Evolutionary conservation across 2,113 vertebrate species (phyloP).

Genomic region (Campylomormyrus tamandua): DNA sequence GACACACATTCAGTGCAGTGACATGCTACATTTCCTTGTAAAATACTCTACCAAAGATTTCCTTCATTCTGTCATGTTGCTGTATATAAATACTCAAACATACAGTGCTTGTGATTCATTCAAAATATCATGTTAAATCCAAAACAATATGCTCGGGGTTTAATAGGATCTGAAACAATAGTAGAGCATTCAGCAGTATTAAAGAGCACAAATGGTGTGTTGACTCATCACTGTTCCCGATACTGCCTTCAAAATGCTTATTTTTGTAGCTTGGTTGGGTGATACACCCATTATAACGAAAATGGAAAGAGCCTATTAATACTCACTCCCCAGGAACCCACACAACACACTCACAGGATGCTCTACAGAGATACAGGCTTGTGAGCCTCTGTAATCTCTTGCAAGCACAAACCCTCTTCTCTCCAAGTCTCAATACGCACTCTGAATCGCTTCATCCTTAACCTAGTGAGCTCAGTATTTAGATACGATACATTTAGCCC

Average conservation of each 20-base stretch:
- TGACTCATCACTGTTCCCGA: background rate
- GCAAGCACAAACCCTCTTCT: background rate
- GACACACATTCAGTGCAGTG: background rate
- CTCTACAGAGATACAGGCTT: background rate
- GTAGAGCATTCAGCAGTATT: background rate
- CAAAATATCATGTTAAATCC: background rate
- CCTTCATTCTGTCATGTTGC: background rate
- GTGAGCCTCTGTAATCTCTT: background rate
- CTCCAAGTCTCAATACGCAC: background rate
- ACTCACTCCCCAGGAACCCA: background rate
- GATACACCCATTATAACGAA: background rate
- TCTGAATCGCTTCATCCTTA: background rate
- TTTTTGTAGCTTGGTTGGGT: background rate
- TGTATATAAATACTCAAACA: background rate
- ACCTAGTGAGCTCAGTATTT: background rate
- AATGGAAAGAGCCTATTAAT: background rate
- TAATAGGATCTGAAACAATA: background rate
- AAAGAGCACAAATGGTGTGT: background rate
- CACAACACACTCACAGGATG: background rate
- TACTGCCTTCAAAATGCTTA: constrained; percentile 6
- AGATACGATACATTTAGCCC: background rate
- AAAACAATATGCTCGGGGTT: background rate
- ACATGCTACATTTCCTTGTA: background rate
- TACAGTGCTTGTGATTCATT: background rate
- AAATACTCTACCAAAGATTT: background rate